A percentile compares a stretch with the other conserved stretches of the same genome.
Evolutionary conservation across 1,140 invertebrate species (phyloP).

Genomic region (Anagrus nilaparvatae): DNA sequence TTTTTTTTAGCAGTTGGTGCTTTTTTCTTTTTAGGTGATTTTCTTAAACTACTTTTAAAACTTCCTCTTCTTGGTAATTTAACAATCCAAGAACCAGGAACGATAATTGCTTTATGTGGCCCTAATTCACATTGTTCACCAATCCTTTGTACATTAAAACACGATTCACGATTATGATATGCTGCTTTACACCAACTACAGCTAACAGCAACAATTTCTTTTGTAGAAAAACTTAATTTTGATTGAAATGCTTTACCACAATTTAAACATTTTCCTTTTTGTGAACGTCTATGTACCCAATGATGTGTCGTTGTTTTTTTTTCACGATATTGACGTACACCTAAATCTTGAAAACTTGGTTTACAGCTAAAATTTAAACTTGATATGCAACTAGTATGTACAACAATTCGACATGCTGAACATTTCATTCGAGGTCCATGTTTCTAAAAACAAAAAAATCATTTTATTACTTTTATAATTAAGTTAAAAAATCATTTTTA

Average conservation of each 20-base stretch:
- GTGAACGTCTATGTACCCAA: slow-evolving; percentile 87
- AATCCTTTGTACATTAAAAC: slow-evolving; percentile 85
- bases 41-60: slow-evolving; percentile 86
- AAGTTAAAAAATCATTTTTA: too few relatives aligned
- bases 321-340: slow-evolving; percentile 84
- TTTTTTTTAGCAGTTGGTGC: slow-evolving; percentile 9
- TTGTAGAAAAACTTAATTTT: slow-evolving; percentile 80
- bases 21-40: slow-evolving; percentile 67
- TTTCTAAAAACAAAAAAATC: slow-evolving; percentile 61
- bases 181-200: slow-evolving; percentile 98
- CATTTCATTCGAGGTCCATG: slow-evolving; percentile 84
- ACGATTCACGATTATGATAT: slow-evolving; percentile 93
- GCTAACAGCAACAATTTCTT: slow-evolving; percentile 91
- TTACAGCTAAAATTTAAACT: slow-evolving; percentile 81
- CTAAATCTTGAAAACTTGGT: slow-evolving; percentile 86
- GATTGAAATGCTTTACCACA: slow-evolving; percentile 92
- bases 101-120: slow-evolving; percentile 75
- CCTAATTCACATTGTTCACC: slow-evolving; percentile 87
- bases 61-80: slow-evolving; percentile 83
- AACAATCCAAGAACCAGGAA: slow-evolving; percentile 95
- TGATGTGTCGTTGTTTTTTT: slow-evolving; percentile 87
- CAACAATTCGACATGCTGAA: slow-evolving; percentile 84
- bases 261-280: slow-evolving; percentile 86
- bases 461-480: slow-evolving; percentile 2
- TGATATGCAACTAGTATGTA: slow-evolving; percentile 73